phyloP scores from a whole-genome alignment of 2,113 vertebrate genomes.

The Vulpes ferrilata region DNA sequence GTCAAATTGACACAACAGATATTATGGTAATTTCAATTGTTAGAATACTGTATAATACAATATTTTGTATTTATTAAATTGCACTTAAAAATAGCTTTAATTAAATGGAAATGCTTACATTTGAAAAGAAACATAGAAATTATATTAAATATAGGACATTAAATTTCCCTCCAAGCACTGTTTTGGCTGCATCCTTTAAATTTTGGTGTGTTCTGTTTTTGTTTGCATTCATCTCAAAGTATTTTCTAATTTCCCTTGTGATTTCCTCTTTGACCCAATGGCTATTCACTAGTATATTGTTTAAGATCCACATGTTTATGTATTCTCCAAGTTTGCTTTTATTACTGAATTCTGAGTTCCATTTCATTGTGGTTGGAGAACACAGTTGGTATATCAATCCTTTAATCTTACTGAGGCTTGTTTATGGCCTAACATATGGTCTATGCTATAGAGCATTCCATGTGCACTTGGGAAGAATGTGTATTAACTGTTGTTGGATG shows the following conservation, averaged over 20 bases:
- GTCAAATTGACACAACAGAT: background rate
- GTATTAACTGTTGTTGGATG: background rate
- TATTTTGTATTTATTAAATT: background rate
- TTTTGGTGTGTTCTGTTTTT: background rate
- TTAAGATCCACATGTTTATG: background rate
- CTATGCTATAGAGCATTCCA: background rate
- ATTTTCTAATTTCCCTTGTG: constrained; percentile 33
- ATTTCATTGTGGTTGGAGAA: background rate
- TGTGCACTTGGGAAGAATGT: background rate
- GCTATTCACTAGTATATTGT: background rate
- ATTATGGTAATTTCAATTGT: background rate
- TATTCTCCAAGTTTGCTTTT: background rate
- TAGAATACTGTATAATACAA: background rate
- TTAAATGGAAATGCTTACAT: background rate
- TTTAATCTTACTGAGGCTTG: background rate
- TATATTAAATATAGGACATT: background rate
- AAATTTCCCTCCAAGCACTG: background rate
- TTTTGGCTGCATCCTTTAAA: background rate
- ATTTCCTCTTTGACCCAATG: background rate
- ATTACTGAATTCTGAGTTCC: background rate
- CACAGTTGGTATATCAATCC: background rate
- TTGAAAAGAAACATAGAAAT: background rate
- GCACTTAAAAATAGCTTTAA: background rate
- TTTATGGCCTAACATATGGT: background rate
- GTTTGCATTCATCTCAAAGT: background rate